Conservation (phyloP, 2,113 vertebrate genomes). For the Hippoglossus stenolepis region DNA sequence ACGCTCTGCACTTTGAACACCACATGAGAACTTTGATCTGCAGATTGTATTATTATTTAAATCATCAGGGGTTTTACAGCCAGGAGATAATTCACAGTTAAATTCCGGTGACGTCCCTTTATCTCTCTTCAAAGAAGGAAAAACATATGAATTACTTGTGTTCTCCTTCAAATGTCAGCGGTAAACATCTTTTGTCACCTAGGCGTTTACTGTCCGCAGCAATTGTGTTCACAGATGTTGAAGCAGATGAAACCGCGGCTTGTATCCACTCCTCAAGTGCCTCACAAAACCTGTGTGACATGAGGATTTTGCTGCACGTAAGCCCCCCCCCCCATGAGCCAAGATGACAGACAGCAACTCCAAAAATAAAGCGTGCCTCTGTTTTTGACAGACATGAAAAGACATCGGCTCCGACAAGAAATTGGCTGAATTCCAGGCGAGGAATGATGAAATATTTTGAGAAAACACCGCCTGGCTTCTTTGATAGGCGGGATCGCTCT, state of each 20-base stretch:
- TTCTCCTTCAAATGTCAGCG: constrained; percentile 53
- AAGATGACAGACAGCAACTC: constrained; percentile 38
- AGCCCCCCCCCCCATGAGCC: not conserved
- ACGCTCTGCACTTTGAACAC: constrained; percentile 8
- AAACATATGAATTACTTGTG: not conserved
- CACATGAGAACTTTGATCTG: constrained; percentile 1
- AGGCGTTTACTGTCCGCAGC: constrained; percentile 25
- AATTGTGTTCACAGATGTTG: constrained; percentile 34
- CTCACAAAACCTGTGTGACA: constrained; percentile 4
- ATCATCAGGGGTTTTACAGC: not conserved
- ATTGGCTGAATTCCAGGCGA: constrained; percentile 42
- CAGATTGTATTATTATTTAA: constrained; percentile 3
- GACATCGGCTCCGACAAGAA: constrained; percentile 48
- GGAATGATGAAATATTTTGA: constrained; percentile 64
- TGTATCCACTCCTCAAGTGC: constrained; percentile 3
- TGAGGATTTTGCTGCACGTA: constrained; percentile 29
- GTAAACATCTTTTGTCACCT: constrained; percentile 30
- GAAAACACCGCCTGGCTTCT: constrained; percentile 46
- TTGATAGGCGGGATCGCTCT: constrained; percentile 55
- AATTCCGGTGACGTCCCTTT: constrained; percentile 5
- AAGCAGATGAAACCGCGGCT: constrained; percentile 23
- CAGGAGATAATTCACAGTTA: not conserved
- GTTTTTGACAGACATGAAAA: constrained; percentile 56
- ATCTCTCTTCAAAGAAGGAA: not conserved
- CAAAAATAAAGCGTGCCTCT: constrained; percentile 33